Evolutionary conservation across 2,888 invertebrate genomes (phyloP).

Genomic region (Laothoe populi): DNA sequence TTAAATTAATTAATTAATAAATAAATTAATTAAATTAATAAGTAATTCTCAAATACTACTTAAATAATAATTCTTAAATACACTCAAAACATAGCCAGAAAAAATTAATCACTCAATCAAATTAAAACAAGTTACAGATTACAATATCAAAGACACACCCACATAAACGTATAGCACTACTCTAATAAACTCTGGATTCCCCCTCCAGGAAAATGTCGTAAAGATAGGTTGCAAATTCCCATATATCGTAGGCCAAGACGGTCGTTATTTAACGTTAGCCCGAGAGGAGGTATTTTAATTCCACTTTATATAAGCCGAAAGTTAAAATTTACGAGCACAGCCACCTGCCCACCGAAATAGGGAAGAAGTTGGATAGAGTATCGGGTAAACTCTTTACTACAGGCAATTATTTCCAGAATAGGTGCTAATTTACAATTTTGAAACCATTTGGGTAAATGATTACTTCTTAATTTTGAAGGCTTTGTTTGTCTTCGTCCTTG

Average conservation of each 20-base stretch:
- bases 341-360: conserved; percentile 35
- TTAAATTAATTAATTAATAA: no score
- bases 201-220: conserved; percentile 4
- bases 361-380: background rate
- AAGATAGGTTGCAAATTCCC: conserved; percentile 17
- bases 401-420: background rate
- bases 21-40: no score
- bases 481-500: no score
- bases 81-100: no score
- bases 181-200: background rate
- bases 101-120: background rate
- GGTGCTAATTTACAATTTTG: no score
- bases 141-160: no score
- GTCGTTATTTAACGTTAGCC: conserved; percentile 17
- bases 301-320: conserved; percentile 38
- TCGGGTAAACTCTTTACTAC: background rate
- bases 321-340: conserved; percentile 41
- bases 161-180: background rate
- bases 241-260: conserved; percentile 31
- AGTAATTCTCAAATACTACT: no score
- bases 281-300: conserved; percentile 36
- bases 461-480: no score
- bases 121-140: no score
- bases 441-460: no score
- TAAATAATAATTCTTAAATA: no score